Evolutionary conservation across 1,140 invertebrate genomes (phyloP).

Genomic region (Caenorhabditis briggsae): DNA sequence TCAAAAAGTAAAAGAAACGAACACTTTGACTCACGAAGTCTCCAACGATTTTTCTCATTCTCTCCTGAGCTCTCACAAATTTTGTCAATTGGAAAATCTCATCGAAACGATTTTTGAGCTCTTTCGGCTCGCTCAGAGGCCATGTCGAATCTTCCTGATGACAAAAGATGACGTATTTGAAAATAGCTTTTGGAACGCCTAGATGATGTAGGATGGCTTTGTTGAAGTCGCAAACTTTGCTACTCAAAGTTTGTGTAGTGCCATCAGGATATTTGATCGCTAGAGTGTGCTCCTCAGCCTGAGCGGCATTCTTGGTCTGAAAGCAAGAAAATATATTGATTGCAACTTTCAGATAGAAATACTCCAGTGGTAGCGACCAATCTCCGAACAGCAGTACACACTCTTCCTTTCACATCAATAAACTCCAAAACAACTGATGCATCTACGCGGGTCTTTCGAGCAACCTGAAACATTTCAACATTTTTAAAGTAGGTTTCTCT

Average conservation of each 20-base stretch:
- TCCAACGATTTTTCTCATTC: constrained; percentile 82
- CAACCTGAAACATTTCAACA: constrained; percentile 67
- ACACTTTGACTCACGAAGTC: background rate
- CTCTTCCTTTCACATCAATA: constrained; percentile 68
- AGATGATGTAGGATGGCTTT: constrained; percentile 79
- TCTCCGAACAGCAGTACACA: constrained; percentile 72
- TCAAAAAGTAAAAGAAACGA: background rate
- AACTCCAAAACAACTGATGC: constrained; percentile 73
- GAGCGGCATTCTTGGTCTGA: background rate
- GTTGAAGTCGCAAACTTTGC: constrained; percentile 71
- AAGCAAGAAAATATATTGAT: background rate
- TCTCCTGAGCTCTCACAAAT: constrained; percentile 92
- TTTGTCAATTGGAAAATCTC: constrained; percentile 94
- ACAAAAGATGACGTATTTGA: constrained; percentile 97
- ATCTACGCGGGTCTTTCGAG: constrained; percentile 73
- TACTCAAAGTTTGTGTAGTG: background rate
- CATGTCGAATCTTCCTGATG: constrained; percentile 98
- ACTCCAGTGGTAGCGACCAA: constrained; percentile 66
- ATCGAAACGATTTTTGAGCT: constrained; percentile 95
- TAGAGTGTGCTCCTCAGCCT: constrained; percentile 15
- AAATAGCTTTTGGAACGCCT: constrained; percentile 91
- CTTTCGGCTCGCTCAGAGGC: constrained; percentile 92
- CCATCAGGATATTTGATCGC: constrained; percentile 2
- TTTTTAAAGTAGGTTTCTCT: background rate
- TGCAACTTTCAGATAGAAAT: background rate